phyloP scores from a whole-genome alignment of 2,888 invertebrate genomes.

The Acrobasis suavella region DNA sequence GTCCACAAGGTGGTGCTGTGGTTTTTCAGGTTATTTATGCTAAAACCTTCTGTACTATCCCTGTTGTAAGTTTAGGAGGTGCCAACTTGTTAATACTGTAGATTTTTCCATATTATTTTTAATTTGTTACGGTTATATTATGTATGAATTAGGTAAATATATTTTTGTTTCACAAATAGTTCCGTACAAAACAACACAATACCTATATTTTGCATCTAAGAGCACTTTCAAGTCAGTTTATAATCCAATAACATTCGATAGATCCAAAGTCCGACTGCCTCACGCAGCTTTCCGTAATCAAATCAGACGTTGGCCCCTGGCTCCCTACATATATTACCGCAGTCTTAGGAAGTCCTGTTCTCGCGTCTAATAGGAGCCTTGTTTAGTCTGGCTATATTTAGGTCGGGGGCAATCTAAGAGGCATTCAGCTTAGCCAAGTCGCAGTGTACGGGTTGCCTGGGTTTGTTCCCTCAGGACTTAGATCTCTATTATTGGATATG shows the following conservation, averaged over 20 bases:
- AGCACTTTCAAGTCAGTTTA: slow-evolving; percentile 6
- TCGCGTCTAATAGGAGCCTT: slow-evolving; percentile 67
- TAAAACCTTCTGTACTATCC: too few species aligned
- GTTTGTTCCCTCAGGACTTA: slow-evolving; percentile 67
- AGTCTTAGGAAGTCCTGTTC: slow-evolving; percentile 58
- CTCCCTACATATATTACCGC: slow-evolving; percentile 22
- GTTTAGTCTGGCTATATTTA: slow-evolving; percentile 73
- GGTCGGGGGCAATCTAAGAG: slow-evolving; percentile 75
- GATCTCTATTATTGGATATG: slow-evolving; percentile 50
- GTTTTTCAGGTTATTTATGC: too few species aligned
- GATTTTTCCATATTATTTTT: too few species aligned
- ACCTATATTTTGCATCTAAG: too few species aligned
- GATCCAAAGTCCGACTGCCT: slow-evolving; percentile 16
- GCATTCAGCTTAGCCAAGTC: slow-evolving; percentile 68
- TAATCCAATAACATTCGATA: slow-evolving; percentile 17
- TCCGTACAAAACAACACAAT: too few species aligned
- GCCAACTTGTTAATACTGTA: too few species aligned
- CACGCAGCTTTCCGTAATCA: slow-evolving; percentile 17
- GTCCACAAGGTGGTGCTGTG: too few species aligned
- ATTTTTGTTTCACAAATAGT: too few species aligned
- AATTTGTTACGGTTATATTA: too few species aligned
- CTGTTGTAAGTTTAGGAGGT: too few species aligned
- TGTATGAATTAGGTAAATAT: too few species aligned
- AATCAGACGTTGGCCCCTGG: slow-evolving; percentile 18
- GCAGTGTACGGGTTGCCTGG: slow-evolving; percentile 59